Base-by-base conservation (phyloP, 2,113 vertebrate genomes). In the Herpailurus yagouaroundi region DNA sequence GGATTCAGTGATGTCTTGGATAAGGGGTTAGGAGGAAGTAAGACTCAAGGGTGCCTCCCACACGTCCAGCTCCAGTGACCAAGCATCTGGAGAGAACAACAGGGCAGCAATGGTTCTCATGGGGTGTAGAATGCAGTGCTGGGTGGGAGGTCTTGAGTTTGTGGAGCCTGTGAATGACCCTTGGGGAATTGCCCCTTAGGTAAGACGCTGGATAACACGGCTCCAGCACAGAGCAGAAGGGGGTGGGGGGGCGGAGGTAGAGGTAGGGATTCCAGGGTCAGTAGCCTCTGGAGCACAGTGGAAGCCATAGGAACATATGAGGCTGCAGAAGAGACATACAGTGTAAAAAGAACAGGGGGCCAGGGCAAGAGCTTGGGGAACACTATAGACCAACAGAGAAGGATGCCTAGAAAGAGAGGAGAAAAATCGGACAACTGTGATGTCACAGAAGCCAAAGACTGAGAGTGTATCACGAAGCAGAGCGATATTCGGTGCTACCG, bases 351-450 rank as follows among this genome's bases (percentile, higher is more conserved):
- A 64, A 31, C 9, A 50, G 68, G 38, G 9, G 21, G 13, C 15
- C 15, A 2, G 12, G 23, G 50, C 29, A 2, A 21, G 60, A 55
- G 41, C 52, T 45, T 27, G 38, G n/a, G 45, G 10, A 25, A 68
- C 23, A 19, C 33, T 11, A 7, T 7, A 74, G 60, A 38, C 14
- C 41, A 15, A 36, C 4, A 33, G 52, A 31, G 48, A 33, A 36
- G 57, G 52, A 55, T 2, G 0, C 33, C 68, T 6, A 0, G 86
- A 69, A 63, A 71, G 9, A 50, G 71, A 73, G 69, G 50, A 82
- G 63, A 48, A 29, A 55, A 48, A 19, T 14, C 0, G 0, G 16
- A 36, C 9, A 0, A 7, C 13, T 1, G 9, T 2, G 33, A 50
- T 1, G 1, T 45, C 21, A 10, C 0, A n/a, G 71, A 66, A 77